Evolutionary conservation across 2,888 invertebrate species (phyloP), one percentile per base, ranked within the genome.

Genomic region (Drosophila lutescens): DNA sequence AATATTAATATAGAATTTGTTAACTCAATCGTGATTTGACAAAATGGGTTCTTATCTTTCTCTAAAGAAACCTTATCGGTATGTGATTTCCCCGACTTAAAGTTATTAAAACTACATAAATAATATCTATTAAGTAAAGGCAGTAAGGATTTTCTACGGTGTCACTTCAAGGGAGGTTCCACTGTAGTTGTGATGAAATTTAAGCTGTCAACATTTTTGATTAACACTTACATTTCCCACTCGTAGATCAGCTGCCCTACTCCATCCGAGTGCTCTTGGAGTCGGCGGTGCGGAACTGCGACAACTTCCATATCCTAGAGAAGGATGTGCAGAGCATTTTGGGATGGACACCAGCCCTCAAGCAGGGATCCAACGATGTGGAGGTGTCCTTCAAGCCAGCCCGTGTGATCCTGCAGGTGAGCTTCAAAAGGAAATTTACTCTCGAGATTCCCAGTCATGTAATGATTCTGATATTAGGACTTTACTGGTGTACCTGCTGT

Each of bases 401-500:
- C 0, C 93, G 99, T 80, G 99, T 99, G 65, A 96, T 99, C 76
- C 93, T 99, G 23, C 99, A 99, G 94, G 98, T 98, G 90, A 77
- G 54, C 1, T 26, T 26, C 1, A 6, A 1, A 26, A 1, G 26
- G 1, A 6, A 26, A 26, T 2, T 0, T 26, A 26, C 2, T 26
- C 5, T 6, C 5, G 6, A 26, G 26, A 26, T 26, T 2, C 6
- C 26, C 2, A 26, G 1, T 26, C 6, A 2, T 5, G 5, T 26
- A 26, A 5, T 26, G 0, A 6, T 26, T 26, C 26, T 6, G 26
- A 5, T 26, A 5, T 26, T 5, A 26, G 96, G 97, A 98, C 91
- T 95, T 97, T 77, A 99, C 99, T 13, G 99, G 99, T 4, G 99
- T 99, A 0, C 99, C 99, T 1, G 99, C 98, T 0, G 98, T 99